Base-by-base conservation (phyloP, 92 coral and sea anemone species). In the Micromussa lordhowensis region DNA sequence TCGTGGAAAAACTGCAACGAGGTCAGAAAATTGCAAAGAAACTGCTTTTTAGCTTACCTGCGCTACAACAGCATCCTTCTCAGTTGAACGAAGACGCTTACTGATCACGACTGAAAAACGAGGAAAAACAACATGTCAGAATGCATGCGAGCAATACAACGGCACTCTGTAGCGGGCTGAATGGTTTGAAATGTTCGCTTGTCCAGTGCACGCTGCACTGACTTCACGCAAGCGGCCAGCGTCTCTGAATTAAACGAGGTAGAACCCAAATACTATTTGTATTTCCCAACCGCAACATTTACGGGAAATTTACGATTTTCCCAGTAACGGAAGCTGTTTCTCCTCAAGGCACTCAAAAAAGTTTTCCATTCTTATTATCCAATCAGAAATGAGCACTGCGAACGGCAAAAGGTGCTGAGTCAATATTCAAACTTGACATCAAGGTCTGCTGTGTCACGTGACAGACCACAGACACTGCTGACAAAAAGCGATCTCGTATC, bases 61-160 rank as follows among this genome's bases (percentile, higher is more conserved):
- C 18, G 98, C 98, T 38, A 96, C 91, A 61, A 96, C 96, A 29
- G 98, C 99, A 76, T 94, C 98, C 88, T 96, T 97, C 83, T 97
- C 99, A 24, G 88, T 84, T 12, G 98, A 96, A 31, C 95, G 86
- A 79, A 97, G 93, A 36, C 99, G 97, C 59, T 92, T 92, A 83
- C 95, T 91, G 82, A 96, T 97, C 51, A 97, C 88, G 77, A 97
- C 99, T 97, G 92, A 19, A 91, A 86, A 68, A 54, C 29, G 30
- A 32, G 34, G 14, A 61, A 17, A 54, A 21, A 78, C 3, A 7
- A 12, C 26, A 6, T 29, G 32, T 55, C 32, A 58, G 36, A 30
- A 77, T 26, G 10, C 48, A 26, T 14, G 29, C 2, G 30, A 61
- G 29, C 8, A 61, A 18, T 61, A 61, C 1, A 5, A 24, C 30